Evolutionary conservation across 2,797 vertebrate genomes (phyloP).

Genomic region (Trachops cirrhosus): DNA sequence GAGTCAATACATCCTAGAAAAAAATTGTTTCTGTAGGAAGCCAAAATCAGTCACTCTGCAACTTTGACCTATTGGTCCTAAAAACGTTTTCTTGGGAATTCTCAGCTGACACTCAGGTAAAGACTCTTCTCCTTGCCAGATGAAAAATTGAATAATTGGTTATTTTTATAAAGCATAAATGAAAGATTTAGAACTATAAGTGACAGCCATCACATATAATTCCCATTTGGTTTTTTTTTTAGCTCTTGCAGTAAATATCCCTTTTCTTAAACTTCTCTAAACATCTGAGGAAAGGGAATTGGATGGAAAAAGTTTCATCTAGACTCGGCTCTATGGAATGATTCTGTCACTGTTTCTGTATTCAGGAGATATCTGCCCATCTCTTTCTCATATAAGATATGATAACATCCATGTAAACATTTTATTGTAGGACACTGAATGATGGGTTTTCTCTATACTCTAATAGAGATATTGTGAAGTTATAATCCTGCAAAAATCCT

Average conservation of each 20-base stretch:
- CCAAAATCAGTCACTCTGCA: not conserved
- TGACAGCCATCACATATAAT: slow-evolving; percentile 9
- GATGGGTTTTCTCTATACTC: not conserved
- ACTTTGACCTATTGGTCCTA: not conserved
- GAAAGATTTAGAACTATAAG: slow-evolving; percentile 1
- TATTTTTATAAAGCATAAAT: slow-evolving; percentile 27
- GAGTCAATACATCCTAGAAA: not conserved
- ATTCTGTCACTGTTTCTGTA: not conserved
- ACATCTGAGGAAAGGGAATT: not conserved
- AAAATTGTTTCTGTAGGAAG: not conserved
- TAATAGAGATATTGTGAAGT: slow-evolving; percentile 5
- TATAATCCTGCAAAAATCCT: not conserved
- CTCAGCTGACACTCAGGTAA: not conserved
- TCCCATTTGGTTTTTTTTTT: not conserved
- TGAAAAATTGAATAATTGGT: slow-evolving; percentile 15
- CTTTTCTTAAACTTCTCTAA: slow-evolving; percentile 32
- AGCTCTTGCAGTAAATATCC: not conserved
- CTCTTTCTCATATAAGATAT: slow-evolving; percentile 21
- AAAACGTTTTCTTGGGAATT: slow-evolving; percentile 31
- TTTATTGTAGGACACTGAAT: not conserved
- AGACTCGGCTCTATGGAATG: not conserved
- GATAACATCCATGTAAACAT: not conserved
- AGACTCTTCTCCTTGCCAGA: not conserved
- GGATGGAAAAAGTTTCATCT: not conserved
- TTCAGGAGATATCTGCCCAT: not conserved